Conservation (phyloP, 2,113 vertebrate species). For the Paracanthobrama guichenoti region DNA sequence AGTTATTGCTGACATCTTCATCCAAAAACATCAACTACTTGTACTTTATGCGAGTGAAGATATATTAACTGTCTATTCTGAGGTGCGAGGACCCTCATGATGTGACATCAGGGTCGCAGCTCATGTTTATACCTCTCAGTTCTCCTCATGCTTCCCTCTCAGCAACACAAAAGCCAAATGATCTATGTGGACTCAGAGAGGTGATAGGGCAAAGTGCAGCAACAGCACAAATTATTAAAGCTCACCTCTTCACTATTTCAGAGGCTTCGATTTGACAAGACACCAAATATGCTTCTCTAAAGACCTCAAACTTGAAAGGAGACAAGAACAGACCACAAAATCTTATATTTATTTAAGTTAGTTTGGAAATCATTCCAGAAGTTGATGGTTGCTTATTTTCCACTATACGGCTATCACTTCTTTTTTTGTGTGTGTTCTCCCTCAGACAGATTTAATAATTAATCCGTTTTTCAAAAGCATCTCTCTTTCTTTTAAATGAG, state of each 20-base stretch:
- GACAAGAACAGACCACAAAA: neutral
- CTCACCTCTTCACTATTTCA: constrained; percentile 40
- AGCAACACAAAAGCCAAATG: neutral
- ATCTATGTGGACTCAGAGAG: neutral
- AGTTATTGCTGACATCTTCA: neutral
- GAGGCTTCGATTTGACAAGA: constrained; percentile 27
- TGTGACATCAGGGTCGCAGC: neutral
- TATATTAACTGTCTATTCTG: constrained; percentile 3
- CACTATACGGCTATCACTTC: constrained; percentile 59
- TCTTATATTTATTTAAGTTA: constrained; percentile 51
- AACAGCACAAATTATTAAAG: constrained; percentile 52
- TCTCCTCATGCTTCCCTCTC: neutral
- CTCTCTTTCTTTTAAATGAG: constrained; percentile 41
- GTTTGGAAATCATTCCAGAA: constrained; percentile 61
- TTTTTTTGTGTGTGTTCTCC: constrained; percentile 45
- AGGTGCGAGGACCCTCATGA: neutral
- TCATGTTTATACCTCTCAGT: neutral
- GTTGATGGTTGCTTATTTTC: constrained; percentile 67
- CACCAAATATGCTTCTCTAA: constrained; percentile 39
- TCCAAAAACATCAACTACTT: neutral
- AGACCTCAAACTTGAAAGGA: constrained; percentile 4
- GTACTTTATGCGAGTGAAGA: neutral
- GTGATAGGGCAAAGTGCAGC: constrained; percentile 27
- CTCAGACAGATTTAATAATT: constrained; percentile 71
- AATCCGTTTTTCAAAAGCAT: constrained; percentile 62